These are phyloP conservation scores for Podarcis raffonei DNA, from an alignment of 2,113 vertebrate genomes.

Conservation along the genomic window DNA sequence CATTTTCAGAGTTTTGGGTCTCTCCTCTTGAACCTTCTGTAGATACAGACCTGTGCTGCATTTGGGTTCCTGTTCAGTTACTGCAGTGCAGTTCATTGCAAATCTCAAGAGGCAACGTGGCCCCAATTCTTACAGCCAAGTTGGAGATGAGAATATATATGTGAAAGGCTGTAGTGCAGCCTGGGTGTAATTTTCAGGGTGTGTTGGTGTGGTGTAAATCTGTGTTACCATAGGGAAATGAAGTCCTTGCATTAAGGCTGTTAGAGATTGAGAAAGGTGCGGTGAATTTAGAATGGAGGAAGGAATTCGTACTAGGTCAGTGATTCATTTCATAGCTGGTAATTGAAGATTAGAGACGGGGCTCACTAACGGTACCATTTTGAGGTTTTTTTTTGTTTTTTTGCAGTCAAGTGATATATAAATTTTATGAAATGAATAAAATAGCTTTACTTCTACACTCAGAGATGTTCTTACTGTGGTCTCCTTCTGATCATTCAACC, in stretches of 20 bases:
- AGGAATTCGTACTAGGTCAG: too few relatives aligned
- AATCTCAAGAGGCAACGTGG: not conserved
- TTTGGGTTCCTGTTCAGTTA: not conserved
- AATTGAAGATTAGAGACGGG: not conserved
- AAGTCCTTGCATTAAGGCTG: too few relatives aligned
- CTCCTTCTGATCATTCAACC: not conserved
- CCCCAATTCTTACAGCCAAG: not conserved
- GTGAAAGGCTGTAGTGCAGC: not conserved
- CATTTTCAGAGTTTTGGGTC: not conserved
- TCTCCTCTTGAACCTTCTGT: not conserved
- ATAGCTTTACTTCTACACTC: not conserved
- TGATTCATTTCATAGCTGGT: not conserved
- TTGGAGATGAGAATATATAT: not conserved
- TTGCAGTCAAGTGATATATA: too few relatives aligned
- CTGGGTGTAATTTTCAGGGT: too few relatives aligned
- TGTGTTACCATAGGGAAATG: too few relatives aligned
- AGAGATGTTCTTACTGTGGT: not conserved
- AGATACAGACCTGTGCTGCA: not conserved
- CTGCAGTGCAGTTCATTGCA: not conserved
- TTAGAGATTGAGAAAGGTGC: too few relatives aligned
- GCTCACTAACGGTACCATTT: not conserved
- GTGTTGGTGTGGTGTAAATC: too few relatives aligned
- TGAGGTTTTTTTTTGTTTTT: too few relatives aligned
- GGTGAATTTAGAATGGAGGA: too few relatives aligned
- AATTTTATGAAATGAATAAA: too few relatives aligned